Percentiles rank a stretch among this genome's conserved stretches.
These are phyloP conservation scores for Luehdorfia chinensis DNA, from an alignment of 1,140 invertebrate species.

Conservation along the genomic window DNA sequence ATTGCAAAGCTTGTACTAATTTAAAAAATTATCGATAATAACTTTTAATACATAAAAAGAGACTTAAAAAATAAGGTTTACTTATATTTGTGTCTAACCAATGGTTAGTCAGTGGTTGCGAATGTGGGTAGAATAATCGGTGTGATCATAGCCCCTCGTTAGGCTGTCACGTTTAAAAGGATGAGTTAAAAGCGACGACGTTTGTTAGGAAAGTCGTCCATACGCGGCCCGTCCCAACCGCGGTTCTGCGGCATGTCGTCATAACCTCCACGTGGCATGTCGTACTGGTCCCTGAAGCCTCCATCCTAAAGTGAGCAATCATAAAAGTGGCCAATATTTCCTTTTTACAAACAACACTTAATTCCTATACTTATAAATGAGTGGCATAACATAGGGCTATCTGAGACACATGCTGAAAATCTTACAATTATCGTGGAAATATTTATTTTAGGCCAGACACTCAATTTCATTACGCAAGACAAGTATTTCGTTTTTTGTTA, in stretches of 20 bases:
- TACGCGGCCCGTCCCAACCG: slow-evolving; percentile 65
- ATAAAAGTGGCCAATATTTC: slow-evolving; percentile 61
- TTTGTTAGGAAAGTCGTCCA: slow-evolving; percentile 74
- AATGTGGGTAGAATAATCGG: neutral
- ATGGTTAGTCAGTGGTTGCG: neutral
- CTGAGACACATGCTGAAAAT: slow-evolving; percentile 14
- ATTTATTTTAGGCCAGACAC: too few relatives aligned
- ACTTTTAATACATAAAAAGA: neutral
- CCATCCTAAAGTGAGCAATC: slow-evolving; percentile 73
- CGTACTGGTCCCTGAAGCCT: slow-evolving; percentile 74
- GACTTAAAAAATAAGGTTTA: slow-evolving; percentile 1
- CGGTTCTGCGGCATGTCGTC: slow-evolving; percentile 65
- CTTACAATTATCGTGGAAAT: too few relatives aligned
- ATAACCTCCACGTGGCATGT: slow-evolving; percentile 64
- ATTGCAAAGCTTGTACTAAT: neutral
- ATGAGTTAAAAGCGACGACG: slow-evolving; percentile 63
- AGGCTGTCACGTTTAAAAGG: neutral
- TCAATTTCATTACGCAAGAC: too few relatives aligned
- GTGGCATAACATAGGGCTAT: slow-evolving; percentile 4
- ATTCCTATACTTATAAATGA: slow-evolving; percentile 2
- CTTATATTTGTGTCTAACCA: neutral
- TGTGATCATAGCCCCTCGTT: neutral
- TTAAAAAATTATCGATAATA: neutral
- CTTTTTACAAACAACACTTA: slow-evolving; percentile 20
- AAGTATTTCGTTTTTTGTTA: too few relatives aligned